Evolutionary conservation across 2,888 invertebrate species (phyloP).

Genomic region (Ethmia dodecea): DNA sequence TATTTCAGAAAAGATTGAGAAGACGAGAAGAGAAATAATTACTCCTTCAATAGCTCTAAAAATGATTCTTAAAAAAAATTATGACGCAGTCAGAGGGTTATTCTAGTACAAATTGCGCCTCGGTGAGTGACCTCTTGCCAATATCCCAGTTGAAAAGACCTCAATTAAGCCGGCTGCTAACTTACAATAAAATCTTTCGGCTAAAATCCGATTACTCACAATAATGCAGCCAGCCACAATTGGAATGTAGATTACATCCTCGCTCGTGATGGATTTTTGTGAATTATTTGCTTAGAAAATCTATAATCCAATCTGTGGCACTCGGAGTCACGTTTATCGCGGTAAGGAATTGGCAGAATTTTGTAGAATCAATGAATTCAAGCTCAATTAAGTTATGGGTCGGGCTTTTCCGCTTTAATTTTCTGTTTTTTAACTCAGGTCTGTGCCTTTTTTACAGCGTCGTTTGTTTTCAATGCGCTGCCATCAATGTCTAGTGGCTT

Average conservation of each 20-base stretch:
- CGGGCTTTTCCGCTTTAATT: background rate
- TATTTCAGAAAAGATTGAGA: too few relatives aligned
- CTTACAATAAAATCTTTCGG: constrained; percentile 42
- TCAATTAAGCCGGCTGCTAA: constrained; percentile 52
- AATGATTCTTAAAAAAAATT: too few relatives aligned
- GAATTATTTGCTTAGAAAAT: constrained; percentile 35
- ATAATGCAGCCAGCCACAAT: constrained; percentile 43
- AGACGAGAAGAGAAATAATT: too few relatives aligned
- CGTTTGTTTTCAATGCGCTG: constrained; percentile 35
- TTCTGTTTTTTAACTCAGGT: background rate
- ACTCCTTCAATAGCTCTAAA: too few relatives aligned
- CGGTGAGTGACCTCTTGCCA: constrained; percentile 47
- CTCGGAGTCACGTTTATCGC: constrained; percentile 39
- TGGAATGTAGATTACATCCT: constrained; percentile 50
- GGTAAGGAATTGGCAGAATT: constrained; percentile 25
- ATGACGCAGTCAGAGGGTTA: too few relatives aligned
- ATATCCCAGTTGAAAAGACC: constrained; percentile 56
- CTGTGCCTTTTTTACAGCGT: constrained; percentile 22
- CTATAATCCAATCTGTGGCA: constrained; percentile 34
- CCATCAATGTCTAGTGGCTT: constrained; percentile 43
- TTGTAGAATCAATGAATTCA: constrained; percentile 11
- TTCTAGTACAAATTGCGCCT: too few relatives aligned
- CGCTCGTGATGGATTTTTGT: constrained; percentile 31
- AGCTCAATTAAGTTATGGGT: constrained; percentile 9
- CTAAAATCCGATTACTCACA: constrained; percentile 40